Evolutionary conservation across 2,888 invertebrate genomes (phyloP).

Genomic region (Hyposoter dolosus): DNA sequence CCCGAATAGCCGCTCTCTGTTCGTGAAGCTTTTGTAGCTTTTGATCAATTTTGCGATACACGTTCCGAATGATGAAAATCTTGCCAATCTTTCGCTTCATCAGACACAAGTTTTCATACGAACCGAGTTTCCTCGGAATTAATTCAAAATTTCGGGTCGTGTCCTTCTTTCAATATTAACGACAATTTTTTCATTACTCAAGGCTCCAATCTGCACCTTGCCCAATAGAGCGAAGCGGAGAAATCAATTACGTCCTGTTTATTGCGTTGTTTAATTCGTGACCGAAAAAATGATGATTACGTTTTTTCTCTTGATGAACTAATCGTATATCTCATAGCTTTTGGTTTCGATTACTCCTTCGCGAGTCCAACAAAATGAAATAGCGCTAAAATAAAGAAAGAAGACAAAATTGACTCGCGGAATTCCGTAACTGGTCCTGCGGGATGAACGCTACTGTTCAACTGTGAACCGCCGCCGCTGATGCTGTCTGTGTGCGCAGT

Average conservation of each 20-base stretch:
- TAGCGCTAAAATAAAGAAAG: background rate
- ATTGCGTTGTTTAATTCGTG: background rate
- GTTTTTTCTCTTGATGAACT: background rate
- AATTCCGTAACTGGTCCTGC: conserved; percentile 52
- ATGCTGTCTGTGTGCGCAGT: conserved; percentile 32
- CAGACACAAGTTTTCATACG: background rate
- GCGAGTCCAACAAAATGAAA: conserved; percentile 21
- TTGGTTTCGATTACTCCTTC: background rate
- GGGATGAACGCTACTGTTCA: conserved; percentile 41
- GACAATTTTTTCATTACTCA: background rate
- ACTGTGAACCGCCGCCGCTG: background rate
- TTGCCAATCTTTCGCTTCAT: background rate
- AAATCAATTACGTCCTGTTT: background rate
- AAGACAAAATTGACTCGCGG: conserved; percentile 7
- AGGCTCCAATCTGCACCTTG: background rate
- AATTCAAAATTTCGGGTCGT: background rate
- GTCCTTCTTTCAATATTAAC: background rate
- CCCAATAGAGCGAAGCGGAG: background rate
- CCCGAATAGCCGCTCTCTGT: background rate
- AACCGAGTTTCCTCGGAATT: background rate
- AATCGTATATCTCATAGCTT: background rate
- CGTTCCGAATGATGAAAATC: background rate
- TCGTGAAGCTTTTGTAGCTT: background rate
- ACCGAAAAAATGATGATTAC: background rate
- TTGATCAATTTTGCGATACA: background rate